Percentiles rank a stretch among this genome's conserved stretches.
Conservation (phyloP, 2,797 vertebrate species). For the Staurois parvus region DNA sequence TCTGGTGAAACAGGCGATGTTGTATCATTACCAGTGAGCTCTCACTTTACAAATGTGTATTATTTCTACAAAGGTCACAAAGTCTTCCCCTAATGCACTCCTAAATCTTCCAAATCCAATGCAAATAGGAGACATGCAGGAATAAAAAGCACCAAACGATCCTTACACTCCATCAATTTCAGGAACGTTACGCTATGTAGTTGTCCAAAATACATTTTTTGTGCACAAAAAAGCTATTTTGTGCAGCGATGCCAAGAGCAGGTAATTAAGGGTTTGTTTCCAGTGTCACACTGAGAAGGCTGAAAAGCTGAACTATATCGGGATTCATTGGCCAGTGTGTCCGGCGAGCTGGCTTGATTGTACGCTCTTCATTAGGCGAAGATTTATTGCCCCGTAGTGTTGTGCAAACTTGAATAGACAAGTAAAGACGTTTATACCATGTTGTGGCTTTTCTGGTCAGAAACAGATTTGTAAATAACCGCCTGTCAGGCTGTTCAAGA, state of each 20-base stretch:
- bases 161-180: conserved; percentile 51
- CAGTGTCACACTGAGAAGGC: conserved; percentile 54
- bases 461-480: conserved; percentile 85
- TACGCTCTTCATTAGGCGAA: conserved; percentile 34
- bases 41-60: conserved; percentile 4
- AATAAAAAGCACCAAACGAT: conserved; percentile 24
- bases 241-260: conserved; percentile 42
- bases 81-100: conserved; percentile 1
- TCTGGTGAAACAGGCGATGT: neutral
- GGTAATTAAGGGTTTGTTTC: conserved; percentile 58
- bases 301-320: conserved; percentile 44
- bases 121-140: conserved; percentile 11
- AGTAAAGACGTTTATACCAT: conserved; percentile 66
- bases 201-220: conserved; percentile 44
- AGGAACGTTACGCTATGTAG: conserved; percentile 16
- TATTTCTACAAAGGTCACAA: conserved; percentile 12
- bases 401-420: conserved; percentile 59
- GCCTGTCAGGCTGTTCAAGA: conserved; percentile 82
- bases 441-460: conserved; percentile 79
- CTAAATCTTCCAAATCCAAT: conserved; percentile 1
- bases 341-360: conserved; percentile 46
- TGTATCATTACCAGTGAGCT: neutral
- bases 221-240: conserved; percentile 43
- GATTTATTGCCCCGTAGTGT: conserved; percentile 57
- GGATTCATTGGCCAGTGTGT: conserved; percentile 43